Conservation (phyloP, 2,888 invertebrate species). For the Caenorhabditis sp. region DNA sequence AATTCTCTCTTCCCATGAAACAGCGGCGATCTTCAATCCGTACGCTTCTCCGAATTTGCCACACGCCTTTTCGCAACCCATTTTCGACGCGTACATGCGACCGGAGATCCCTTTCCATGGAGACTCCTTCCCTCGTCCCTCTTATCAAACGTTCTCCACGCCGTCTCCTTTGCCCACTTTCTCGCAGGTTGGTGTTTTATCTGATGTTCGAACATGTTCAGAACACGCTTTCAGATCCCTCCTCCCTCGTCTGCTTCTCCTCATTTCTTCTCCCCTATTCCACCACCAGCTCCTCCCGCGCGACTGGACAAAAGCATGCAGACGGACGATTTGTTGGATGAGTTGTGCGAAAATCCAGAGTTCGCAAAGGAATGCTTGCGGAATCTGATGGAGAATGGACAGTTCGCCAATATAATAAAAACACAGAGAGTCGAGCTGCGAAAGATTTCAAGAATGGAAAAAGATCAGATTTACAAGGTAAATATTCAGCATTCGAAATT, state of each 20-base stretch:
- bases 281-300: neutral
- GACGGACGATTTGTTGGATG: slow-evolving; percentile 3
- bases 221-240: neutral
- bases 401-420: neutral
- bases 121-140: neutral
- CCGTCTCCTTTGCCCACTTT: too few relatives aligned
- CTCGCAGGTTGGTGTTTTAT: too few relatives aligned
- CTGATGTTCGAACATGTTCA: too few relatives aligned
- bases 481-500: too few relatives aligned
- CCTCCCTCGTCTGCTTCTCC: neutral
- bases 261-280: neutral
- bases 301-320: neutral
- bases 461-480: neutral
- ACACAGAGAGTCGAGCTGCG: neutral
- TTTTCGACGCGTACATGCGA: neutral
- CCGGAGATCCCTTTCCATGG: neutral
- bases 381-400: neutral
- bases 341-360: neutral
- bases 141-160: too few relatives aligned
- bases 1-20: too few relatives aligned
- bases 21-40: neutral
- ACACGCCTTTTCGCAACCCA: neutral
- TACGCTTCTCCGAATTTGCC: neutral
- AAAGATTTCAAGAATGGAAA: neutral
- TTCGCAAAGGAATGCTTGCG: neutral